Conservation (phyloP, 2,797 vertebrate species). For the Schizopygopsis pylzovi region DNA sequence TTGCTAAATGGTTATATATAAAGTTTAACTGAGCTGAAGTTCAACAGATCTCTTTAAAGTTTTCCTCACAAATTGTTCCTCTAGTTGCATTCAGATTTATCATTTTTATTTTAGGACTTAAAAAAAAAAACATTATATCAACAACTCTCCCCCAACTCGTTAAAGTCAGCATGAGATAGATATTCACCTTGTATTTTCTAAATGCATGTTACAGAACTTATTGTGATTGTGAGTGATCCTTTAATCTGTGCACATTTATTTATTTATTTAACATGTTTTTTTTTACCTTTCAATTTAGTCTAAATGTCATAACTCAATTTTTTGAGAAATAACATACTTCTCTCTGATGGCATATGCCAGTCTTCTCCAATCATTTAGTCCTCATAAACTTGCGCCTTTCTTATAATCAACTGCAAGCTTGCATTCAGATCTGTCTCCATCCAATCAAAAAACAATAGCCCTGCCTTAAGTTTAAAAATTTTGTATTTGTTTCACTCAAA, state of each 20-base stretch:
- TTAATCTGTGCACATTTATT: not conserved
- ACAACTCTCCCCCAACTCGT: not conserved
- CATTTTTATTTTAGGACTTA: not conserved
- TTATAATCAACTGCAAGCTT: not conserved
- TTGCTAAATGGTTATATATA: constrained; percentile 22
- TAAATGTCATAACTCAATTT: not conserved
- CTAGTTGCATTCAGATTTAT: constrained; percentile 7
- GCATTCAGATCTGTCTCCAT: not conserved
- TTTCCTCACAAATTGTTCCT: not conserved
- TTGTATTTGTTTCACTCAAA: not conserved
- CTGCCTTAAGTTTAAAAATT: not conserved
- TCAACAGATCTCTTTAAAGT: not conserved
- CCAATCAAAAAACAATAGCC: not conserved
- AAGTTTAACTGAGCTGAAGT: constrained; percentile 12
- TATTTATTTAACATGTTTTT: not conserved
- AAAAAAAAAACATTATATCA: not conserved
- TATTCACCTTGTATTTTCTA: not conserved
- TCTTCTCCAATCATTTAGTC: not conserved
- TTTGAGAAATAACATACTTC: not conserved
- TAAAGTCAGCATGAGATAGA: not conserved
- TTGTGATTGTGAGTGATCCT: constrained; percentile 6
- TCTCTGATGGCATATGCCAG: not conserved
- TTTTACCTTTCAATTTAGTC: not conserved
- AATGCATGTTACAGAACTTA: not conserved
- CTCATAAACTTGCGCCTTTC: not conserved